A percentile compares a stretch with the other conserved stretches of the same genome.
Evolutionary conservation across 2,113 vertebrate species (phyloP).

Genomic region (Myrmecobius fasciatus): DNA sequence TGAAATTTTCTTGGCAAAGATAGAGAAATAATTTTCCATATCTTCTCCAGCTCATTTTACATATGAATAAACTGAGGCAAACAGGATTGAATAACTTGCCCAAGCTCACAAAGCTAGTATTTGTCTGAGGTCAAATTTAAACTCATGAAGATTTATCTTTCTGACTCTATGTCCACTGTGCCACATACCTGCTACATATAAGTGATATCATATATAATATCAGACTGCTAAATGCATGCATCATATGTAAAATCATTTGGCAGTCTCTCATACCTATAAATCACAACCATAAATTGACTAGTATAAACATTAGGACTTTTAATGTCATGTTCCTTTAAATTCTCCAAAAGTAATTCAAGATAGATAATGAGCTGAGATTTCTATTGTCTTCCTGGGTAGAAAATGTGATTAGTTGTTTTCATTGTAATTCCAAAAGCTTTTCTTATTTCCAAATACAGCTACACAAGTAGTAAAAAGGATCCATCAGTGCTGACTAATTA

Average conservation of each 20-base stretch:
- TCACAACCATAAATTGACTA: neutral
- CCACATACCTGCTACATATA: neutral
- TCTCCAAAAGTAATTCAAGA: no score
- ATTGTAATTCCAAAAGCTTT: neutral
- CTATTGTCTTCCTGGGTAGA: neutral
- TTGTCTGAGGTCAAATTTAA: slow-evolving; percentile 1
- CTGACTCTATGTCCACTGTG: neutral
- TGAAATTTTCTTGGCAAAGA: no score
- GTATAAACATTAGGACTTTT: neutral
- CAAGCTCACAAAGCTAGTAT: neutral
- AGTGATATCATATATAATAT: neutral
- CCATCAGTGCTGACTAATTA: neutral
- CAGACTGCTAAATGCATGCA: neutral
- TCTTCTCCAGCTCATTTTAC: neutral
- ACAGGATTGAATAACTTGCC: neutral
- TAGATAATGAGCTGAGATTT: neutral
- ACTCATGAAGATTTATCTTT: slow-evolving; percentile 2
- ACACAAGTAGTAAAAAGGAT: neutral
- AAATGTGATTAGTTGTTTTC: neutral
- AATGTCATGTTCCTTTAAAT: no score
- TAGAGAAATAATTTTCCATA: neutral
- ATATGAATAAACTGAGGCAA: neutral
- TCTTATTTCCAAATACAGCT: neutral
- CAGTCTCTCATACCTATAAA: neutral
- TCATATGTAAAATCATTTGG: neutral